phyloP scores from a whole-genome alignment of 2,888 invertebrate genomes.

The Meghimatium bilineatum region DNA sequence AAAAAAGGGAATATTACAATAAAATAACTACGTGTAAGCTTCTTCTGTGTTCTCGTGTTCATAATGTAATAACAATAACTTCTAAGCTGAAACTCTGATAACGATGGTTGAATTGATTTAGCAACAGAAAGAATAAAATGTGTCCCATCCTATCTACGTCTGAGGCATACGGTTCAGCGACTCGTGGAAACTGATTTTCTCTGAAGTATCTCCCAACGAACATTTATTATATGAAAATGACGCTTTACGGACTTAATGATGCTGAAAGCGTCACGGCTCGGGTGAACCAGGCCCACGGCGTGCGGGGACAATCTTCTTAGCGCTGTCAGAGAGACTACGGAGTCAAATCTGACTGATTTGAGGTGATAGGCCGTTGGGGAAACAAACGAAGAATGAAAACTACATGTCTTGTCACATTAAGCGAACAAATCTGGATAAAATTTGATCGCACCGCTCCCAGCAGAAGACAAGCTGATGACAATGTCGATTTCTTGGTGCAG shows the following conservation, averaged over 20 bases:
- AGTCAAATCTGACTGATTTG: constrained; percentile 29
- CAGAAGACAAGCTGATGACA: not conserved
- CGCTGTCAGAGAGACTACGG: not conserved
- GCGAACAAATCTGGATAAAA: not conserved
- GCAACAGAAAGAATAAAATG: constrained; percentile 5
- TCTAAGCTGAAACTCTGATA: not conserved
- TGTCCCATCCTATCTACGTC: not conserved
- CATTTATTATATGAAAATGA: constrained; percentile 24
- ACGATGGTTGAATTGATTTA: not conserved
- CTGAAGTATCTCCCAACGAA: constrained; percentile 19
- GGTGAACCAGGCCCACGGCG: constrained; percentile 16
- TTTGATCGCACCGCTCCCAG: not conserved
- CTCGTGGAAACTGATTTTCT: constrained; percentile 7
- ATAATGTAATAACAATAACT: not conserved
- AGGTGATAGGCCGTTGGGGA: constrained; percentile 15
- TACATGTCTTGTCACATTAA: not conserved
- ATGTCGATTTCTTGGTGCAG: not conserved
- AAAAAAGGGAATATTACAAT: not conserved
- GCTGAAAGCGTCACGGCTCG: constrained; percentile 20
- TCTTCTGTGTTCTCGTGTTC: not conserved
- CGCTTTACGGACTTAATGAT: constrained; percentile 41
- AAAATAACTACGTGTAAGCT: not conserved
- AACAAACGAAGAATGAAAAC: not conserved
- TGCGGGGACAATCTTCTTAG: constrained; percentile 13
- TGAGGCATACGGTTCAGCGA: constrained; percentile 15